Base-by-base conservation (phyloP, 30 jellyfish, hydroid and myxozoan genomes). In the Aurelia sp. region DNA sequence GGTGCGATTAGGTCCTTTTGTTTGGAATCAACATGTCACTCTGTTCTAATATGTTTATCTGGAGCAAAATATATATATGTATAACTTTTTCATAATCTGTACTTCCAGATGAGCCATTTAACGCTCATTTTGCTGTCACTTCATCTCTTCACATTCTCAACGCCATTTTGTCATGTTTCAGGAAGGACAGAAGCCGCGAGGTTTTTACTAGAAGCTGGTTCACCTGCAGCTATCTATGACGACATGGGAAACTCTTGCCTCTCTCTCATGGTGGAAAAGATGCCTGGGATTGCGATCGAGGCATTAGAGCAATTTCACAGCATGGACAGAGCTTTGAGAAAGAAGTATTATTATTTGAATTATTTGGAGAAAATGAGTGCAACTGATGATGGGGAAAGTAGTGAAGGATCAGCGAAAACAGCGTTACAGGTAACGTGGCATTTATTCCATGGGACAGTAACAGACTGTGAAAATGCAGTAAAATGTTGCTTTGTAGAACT, bases 141-240 rank as follows among this genome's bases (percentile, higher is more conserved):
- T 9, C 16, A 37, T 1, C 50, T 37, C 50, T 0, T 37, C 50
- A 37, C 7, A 37, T 7, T 0, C 50, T 37, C 10, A 37, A 1
- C 50, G 50, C 50, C 0, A 7, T 37, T 44, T 44, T 44, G 0
- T 44, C 55, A 11, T 63, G 11, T 73, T n/a, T 44, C 62, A 90
- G 97, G 97, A 3, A 95, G 97, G 64, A 73, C 95, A 15, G 97
- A 90, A 65, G 97, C 97, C 9, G 97, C 97, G 41, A 66, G 97
- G 50, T 82, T 82, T 77, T 85, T 90, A 6, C 64, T 90, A 16
- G 97, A 90, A 79, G 97, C 97, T 90, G 97, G 97, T 27, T 89
- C 97, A 16, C 97, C 97, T 35, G 97, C 97, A 13, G 97, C 97
- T 15, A 85, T 90, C 19, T 90, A 90, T 60, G 97, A 90, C 58